phyloP scores from a whole-genome alignment of 2,113 vertebrate species.

The Amia ocellicauda region DNA sequence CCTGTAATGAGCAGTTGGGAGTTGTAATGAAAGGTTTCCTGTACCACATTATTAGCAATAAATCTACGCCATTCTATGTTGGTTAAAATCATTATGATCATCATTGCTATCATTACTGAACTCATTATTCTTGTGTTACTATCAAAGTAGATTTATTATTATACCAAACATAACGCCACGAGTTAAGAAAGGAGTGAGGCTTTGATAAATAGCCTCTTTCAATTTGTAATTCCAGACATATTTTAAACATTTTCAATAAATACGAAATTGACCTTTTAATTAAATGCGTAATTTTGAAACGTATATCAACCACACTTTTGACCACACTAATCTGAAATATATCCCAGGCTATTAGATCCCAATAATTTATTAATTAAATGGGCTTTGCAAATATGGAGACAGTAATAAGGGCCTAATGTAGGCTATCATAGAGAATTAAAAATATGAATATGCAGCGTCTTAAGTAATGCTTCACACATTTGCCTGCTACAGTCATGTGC shows the following conservation, averaged over 20 bases:
- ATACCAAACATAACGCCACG: constrained; percentile 70
- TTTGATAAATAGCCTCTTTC: constrained; percentile 85
- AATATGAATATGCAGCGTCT: background rate
- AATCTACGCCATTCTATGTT: constrained; percentile 84
- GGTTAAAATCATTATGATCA: constrained; percentile 86
- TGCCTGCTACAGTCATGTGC: too few relatives aligned
- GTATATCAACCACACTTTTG: constrained; percentile 31
- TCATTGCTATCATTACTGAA: constrained; percentile 81
- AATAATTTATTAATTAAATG: constrained; percentile 34
- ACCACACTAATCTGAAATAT: constrained; percentile 28
- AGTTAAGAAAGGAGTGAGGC: constrained; percentile 81
- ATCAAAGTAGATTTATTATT: constrained; percentile 84
- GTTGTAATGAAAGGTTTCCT: constrained; percentile 79
- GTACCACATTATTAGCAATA: constrained; percentile 85
- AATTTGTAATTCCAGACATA: constrained; percentile 73
- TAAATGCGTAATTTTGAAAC: constrained; percentile 31
- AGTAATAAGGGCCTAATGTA: background rate
- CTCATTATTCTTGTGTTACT: constrained; percentile 83
- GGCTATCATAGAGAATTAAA: background rate
- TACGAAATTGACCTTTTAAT: constrained; percentile 53
- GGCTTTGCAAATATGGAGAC: constrained; percentile 13
- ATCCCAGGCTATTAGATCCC: constrained; percentile 32
- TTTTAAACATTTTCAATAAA: constrained; percentile 66
- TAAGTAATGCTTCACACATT: too few relatives aligned
- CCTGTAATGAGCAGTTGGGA: constrained; percentile 49